Evolutionary conservation across 1,140 invertebrate genomes (phyloP).

Genomic region (Aradophagus sp.): DNA sequence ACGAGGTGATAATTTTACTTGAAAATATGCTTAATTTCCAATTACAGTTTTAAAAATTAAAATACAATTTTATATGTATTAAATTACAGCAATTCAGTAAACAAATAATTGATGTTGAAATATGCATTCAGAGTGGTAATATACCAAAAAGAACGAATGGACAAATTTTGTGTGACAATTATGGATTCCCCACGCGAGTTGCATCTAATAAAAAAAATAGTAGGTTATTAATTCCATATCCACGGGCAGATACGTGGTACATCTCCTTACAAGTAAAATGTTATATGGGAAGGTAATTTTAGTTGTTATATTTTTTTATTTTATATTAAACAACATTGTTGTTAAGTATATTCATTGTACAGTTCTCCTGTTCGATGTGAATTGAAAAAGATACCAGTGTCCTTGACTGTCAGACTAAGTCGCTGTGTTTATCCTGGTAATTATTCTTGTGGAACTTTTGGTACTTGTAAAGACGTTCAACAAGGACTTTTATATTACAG

Average conservation of each 20-base stretch:
- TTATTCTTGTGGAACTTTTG: slow-evolving; percentile 73
- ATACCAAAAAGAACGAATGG: slow-evolving; percentile 65
- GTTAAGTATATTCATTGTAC: neutral
- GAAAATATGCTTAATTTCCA: neutral
- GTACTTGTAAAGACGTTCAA: slow-evolving; percentile 75
- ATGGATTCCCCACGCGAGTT: slow-evolving; percentile 65
- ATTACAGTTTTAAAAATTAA: neutral
- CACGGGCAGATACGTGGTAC: slow-evolving; percentile 76
- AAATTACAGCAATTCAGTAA: slow-evolving; percentile 63
- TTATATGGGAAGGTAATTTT: slow-evolving; percentile 62
- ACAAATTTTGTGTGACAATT: slow-evolving; percentile 64
- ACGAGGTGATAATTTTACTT: slow-evolving; percentile 56
- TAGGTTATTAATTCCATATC: slow-evolving; percentile 75
- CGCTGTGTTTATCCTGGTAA: slow-evolving; percentile 73
- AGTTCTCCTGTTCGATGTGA: slow-evolving; percentile 67
- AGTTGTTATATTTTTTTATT: neutral
- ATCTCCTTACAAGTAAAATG: slow-evolving; percentile 72
- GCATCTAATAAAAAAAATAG: slow-evolving; percentile 63
- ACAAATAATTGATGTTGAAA: slow-evolving; percentile 65
- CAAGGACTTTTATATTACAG: slow-evolving; percentile 75
- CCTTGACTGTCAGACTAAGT: slow-evolving; percentile 74
- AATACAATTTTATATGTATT: neutral
- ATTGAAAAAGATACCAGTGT: slow-evolving; percentile 73
- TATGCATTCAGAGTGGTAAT: slow-evolving; percentile 70
- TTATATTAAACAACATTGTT: slow-evolving; percentile 5